Evolutionary conservation across 2,797 vertebrate species (phyloP).

Genomic region (Microcaecilia unicolor): DNA sequence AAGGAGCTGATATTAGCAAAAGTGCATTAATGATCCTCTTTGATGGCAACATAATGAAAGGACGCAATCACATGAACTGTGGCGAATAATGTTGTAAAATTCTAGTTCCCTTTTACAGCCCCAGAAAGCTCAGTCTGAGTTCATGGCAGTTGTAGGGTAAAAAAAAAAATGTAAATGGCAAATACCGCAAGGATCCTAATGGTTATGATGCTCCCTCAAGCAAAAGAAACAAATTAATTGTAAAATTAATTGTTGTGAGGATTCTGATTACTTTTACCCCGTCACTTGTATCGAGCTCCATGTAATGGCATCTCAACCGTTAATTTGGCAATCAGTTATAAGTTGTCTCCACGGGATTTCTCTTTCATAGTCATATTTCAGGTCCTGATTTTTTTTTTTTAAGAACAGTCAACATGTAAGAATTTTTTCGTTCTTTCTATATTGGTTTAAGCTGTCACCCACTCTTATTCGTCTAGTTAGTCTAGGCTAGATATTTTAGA

Average conservation of each 20-base stretch:
- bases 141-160: slow-evolving; percentile 15
- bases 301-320: neutral
- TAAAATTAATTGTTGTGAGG: slow-evolving; percentile 16
- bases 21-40: neutral
- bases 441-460: no score
- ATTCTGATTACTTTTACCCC: neutral
- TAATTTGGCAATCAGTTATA: neutral
- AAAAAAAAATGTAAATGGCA: slow-evolving; percentile 10
- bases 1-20: slow-evolving; percentile 1
- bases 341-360: fast-evolving
- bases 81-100: slow-evolving; percentile 9
- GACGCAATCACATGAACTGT: slow-evolving; percentile 5
- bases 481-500: no score
- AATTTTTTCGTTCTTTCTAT: no score
- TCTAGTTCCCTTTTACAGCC: slow-evolving; percentile 1
- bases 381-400: neutral
- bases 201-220: neutral
- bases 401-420: no score
- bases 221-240: slow-evolving; percentile 12
- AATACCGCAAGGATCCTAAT: slow-evolving; percentile 17
- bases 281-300: slow-evolving; percentile 12
- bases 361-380: no score
- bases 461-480: no score
- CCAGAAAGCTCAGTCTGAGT: no score
- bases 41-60: no score